These are phyloP conservation scores for Pampusana beccarii DNA, from an alignment of 2,113 vertebrate species.

Conservation along the genomic window DNA sequence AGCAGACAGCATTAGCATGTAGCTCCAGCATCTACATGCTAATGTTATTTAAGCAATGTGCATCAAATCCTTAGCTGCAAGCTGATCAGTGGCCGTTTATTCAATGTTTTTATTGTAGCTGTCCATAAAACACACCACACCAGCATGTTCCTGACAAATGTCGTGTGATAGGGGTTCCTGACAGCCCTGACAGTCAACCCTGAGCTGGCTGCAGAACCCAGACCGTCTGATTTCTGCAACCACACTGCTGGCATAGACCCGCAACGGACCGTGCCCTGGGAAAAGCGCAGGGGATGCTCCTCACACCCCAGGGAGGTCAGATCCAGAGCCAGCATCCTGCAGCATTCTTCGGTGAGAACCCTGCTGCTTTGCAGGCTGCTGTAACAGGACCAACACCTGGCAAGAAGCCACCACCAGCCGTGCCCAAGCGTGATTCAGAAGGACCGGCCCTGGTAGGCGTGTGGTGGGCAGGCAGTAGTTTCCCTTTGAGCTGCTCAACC, in stretches of 20 bases:
- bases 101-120: neutral
- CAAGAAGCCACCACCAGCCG: accelerated
- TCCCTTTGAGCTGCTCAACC: neutral
- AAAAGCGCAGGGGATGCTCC: neutral
- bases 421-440: neutral
- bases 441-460: neutral
- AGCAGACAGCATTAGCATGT: no score
- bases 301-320: accelerated
- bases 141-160: accelerated
- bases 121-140: neutral
- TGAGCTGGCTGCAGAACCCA: neutral
- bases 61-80: neutral
- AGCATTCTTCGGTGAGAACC: neutral
- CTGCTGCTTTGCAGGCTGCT: neutral
- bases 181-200: neutral
- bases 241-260: neutral
- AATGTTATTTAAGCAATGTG: neutral
- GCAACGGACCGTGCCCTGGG: no score
- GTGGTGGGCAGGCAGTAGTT: neutral
- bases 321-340: neutral
- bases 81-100: neutral
- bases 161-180: accelerated
- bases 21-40: neutral
- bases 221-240: neutral
- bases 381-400: neutral